Evolutionary conservation across 2,113 vertebrate species (phyloP).

Genomic region (Dolichallabes microphthalmus): DNA sequence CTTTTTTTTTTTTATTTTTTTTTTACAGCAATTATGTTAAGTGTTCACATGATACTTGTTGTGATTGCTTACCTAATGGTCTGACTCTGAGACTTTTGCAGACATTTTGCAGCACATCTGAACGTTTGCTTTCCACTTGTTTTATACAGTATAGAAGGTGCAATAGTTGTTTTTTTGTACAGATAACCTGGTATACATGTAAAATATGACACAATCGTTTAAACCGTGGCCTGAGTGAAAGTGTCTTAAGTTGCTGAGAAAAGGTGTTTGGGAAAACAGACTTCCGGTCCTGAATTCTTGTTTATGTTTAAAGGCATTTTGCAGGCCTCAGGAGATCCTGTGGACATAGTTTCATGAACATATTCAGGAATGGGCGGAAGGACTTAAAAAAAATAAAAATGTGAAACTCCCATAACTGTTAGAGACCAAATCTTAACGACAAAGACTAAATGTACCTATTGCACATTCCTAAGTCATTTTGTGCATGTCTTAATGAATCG

Average conservation of each 20-base stretch:
- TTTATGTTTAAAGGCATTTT: background rate
- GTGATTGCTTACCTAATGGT: background rate
- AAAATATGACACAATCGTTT: background rate
- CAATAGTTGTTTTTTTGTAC: background rate
- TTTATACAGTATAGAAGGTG: background rate
- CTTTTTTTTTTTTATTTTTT: background rate
- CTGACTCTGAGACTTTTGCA: background rate
- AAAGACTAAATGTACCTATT: background rate
- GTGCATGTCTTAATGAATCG: background rate
- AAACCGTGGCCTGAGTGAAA: background rate
- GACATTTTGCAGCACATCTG: background rate
- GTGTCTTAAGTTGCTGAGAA: background rate
- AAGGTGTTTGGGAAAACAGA: background rate
- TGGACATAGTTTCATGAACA: background rate
- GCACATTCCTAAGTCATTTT: background rate
- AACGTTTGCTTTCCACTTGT: background rate
- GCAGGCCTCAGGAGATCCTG: background rate
- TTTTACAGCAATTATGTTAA: constrained; percentile 17
- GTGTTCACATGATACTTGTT: constrained; percentile 5
- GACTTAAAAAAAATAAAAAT: background rate
- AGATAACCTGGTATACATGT: background rate
- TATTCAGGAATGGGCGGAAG: background rate
- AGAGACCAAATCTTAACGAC: background rate
- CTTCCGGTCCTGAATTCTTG: background rate
- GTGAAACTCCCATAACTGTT: background rate